phyloP scores from a whole-genome alignment of 2,888 invertebrate genomes.

The Nysson spinosus region DNA sequence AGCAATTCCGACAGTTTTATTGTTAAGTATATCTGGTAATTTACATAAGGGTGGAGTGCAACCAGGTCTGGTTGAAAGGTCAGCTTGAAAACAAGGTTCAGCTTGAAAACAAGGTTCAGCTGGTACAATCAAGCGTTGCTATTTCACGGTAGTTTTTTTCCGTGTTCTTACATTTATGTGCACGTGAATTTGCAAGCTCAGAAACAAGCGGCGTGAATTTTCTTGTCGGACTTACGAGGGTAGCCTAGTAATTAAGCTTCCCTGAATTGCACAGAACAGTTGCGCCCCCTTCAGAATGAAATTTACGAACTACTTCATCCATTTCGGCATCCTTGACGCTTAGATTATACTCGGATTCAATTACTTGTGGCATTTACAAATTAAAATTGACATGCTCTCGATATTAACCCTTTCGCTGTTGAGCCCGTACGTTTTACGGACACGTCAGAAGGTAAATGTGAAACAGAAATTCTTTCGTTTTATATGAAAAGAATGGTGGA shows the following conservation, averaged over 20 bases:
- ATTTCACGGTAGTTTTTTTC: too few relatives aligned
- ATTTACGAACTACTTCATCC: too few relatives aligned
- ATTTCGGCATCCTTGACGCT: too few relatives aligned
- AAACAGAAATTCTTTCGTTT: conserved; percentile 25
- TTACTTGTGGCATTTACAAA: conserved; percentile 34
- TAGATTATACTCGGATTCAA: conserved; percentile 33
- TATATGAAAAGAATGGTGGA: too few relatives aligned
- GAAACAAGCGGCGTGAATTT: not conserved
- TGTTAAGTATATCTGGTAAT: conserved; percentile 34
- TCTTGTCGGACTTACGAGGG: not conserved
- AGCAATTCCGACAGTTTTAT: conserved; percentile 54
- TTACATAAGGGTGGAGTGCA: conserved; percentile 42
- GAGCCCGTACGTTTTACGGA: too few relatives aligned
- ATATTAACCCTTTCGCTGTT: too few relatives aligned
- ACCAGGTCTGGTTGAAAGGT: conserved; percentile 23
- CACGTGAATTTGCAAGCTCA: too few relatives aligned
- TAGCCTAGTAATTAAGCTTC: conserved; percentile 9
- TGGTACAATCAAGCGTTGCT: too few relatives aligned
- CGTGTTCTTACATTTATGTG: too few relatives aligned
- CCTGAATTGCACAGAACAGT: too few relatives aligned
- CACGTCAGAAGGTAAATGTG: too few relatives aligned
- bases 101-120: not conserved
- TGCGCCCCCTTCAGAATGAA: too few relatives aligned
- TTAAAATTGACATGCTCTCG: conserved; percentile 46
- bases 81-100: conserved; percentile 12